phyloP scores from a whole-genome alignment of 64 coral and sea anemone genomes.

The Stichodactyla helianthus region DNA sequence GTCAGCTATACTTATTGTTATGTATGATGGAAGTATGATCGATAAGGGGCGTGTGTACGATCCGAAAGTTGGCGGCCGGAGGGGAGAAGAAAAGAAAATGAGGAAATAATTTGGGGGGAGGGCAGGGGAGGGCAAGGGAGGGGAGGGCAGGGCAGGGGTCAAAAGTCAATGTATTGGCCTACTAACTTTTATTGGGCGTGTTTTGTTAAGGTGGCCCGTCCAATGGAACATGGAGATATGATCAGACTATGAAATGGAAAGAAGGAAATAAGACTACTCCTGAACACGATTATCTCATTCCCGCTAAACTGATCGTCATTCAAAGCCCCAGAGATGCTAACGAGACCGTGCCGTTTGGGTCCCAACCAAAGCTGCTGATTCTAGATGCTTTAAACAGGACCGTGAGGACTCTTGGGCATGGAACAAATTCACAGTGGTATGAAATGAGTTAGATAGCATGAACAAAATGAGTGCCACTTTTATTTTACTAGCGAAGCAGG shows the following conservation, averaged over 20 bases:
- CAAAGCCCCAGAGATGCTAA: slow-evolving; percentile 47
- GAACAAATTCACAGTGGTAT: slow-evolving; percentile 43
- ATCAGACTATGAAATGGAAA: slow-evolving; percentile 36
- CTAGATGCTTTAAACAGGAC: slow-evolving; percentile 53
- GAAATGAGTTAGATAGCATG: neutral
- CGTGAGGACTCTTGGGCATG: slow-evolving; percentile 40
- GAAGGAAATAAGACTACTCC: slow-evolving; percentile 52
- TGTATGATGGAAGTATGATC: neutral
- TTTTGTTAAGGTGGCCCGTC: slow-evolving; percentile 40
- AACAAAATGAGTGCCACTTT: too few relatives aligned
- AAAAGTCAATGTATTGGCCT: too few relatives aligned
- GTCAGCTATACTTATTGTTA: slow-evolving; percentile 2
- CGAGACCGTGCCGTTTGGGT: slow-evolving; percentile 51
- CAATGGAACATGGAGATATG: slow-evolving; percentile 64
- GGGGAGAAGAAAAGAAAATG: too few relatives aligned
- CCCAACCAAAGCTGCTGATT: slow-evolving; percentile 46
- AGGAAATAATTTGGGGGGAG: too few relatives aligned
- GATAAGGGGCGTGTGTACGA: too few relatives aligned
- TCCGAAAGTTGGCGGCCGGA: too few relatives aligned
- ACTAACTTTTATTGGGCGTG: neutral
- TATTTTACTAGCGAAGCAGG: too few relatives aligned
- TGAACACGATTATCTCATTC: slow-evolving; percentile 46
- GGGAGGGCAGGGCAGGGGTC: too few relatives aligned
- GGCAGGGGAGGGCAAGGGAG: too few relatives aligned
- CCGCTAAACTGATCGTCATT: slow-evolving; percentile 26